Evolutionary conservation across 1,140 invertebrate species (phyloP), one percentile per base, ranked within the genome.

Genomic region (Vollenhovia emeryi): DNA sequence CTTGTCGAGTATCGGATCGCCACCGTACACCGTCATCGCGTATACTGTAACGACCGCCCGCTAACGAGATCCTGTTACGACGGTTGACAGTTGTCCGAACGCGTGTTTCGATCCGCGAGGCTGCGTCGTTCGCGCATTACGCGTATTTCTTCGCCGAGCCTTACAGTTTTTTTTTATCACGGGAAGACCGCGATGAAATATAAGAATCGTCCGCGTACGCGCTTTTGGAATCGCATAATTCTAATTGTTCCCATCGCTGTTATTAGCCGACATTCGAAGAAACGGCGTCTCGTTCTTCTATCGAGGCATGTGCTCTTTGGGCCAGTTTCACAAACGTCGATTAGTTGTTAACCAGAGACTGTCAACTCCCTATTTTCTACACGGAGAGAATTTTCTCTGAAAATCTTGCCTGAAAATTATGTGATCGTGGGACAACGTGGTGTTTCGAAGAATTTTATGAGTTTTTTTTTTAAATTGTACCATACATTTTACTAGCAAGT

Each of bases 1-100:
- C 84, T 89, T 79, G 78, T 89, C 45, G 62, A 80, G 73, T 75
- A 40, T 57, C 69, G 40, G 50, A 86, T 75, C 62, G 57, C 66
- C 79, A 86, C 30, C 52, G 60, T 50, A 73, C 71, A 76, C 71
- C 80, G 45, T 80, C 48, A 57, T 80, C 78, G 64, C 15, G 33
- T 59, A 82, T 78, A 59, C 55, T 11, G 43, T 82, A 86, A 82
- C 76, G 87, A 88, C 66, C 68, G 59, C 36, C 45, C 36, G 68
- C 40, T 86, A 88, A 89, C 52, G 74, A 89, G 75, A 86, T 89
- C 87, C 75, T 87, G 57, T 87, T 85, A 87, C 86, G 43, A 62
- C 57, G 57, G 45, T 9, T 71, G 73, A 66, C 73, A 66, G 45
- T 24, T 50, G 64, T 55, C 18, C 21, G 18, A 11, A 55, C 40